Base-by-base conservation (phyloP, 2,113 vertebrate species). In the Melanotaenia duboulayi region DNA sequence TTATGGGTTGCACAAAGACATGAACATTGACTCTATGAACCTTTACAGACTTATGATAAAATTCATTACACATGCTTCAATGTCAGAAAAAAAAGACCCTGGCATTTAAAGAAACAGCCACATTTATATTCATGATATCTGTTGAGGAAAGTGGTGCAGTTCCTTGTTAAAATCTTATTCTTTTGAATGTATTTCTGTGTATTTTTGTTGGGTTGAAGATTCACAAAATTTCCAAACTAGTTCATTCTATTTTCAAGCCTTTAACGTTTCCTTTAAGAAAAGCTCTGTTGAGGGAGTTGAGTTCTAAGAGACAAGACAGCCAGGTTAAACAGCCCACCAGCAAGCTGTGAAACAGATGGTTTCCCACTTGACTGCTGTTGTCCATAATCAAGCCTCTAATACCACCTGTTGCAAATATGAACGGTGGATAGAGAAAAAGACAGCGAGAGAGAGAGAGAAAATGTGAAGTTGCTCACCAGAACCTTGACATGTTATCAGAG, bases 261-360 rank as follows among this genome's bases (percentile, higher is more conserved):
- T 40, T 51, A 59, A 58, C 5, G 46, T 57, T 40, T 56, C 74
- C 81, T 76, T 82, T 60, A 57, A 80, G 54, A 59, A 76, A 61
- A 65, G 46, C 50, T 78, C 44, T 42, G 56, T 16, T 65, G 57
- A 65, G 67, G 70, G 54, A 70, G 67, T 62, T 37, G 24, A 12
- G 58, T 48, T 75, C 54, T 42, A 72, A 63, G 59, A 81, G 55
- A 57, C 61, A 55, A 76, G 67, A 42, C 19, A 50, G 54, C 39
- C 74, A 62, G 78, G 81, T 81, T 85, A 82, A 80, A 61, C 19
- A 54, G 73, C 80, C 71, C 76, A 76, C 61, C 72, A 22, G 71
- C 83, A 81, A 72, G 61, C 80, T 87, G 86, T 76, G 76, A 81
- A 82, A 81, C 89, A 90, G 87, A 89, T 89, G 84, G 78, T 81